Evolutionary conservation across 1,140 invertebrate species (phyloP).

Genomic region (Anastatus disparis): DNA sequence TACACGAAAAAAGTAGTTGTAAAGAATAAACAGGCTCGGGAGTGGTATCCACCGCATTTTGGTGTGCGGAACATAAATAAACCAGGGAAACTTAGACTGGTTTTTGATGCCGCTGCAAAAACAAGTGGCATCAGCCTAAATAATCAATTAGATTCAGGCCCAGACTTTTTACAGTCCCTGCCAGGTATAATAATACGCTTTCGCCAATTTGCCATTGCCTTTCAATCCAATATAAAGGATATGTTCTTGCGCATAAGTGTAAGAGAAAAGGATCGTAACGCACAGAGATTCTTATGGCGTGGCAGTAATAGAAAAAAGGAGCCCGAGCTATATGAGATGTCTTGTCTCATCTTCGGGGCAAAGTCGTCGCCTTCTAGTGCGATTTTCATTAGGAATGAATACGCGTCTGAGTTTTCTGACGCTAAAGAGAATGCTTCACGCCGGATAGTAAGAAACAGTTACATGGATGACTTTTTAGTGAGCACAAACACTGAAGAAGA

Average conservation of each 20-base stretch:
- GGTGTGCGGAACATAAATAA: constrained; percentile 27
- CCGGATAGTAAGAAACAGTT: neutral
- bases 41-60: constrained; percentile 24
- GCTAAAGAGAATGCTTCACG: neutral
- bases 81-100: constrained; percentile 32
- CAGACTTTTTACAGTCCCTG: constrained; percentile 31
- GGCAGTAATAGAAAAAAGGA: neutral
- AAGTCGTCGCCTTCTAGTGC: constrained; percentile 51
- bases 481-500: neutral
- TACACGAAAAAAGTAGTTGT: neutral
- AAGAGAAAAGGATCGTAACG: constrained; percentile 41
- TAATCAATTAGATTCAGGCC: constrained; percentile 32
- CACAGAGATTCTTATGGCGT: constrained; percentile 51
- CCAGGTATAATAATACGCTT: constrained; percentile 21
- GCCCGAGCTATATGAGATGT: constrained; percentile 47
- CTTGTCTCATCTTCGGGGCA: constrained; percentile 54
- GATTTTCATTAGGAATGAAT: constrained; percentile 21
- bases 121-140: constrained; percentile 28
- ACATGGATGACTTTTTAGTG: constrained; percentile 4
- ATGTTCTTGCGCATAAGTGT: constrained; percentile 56
- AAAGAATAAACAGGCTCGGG: neutral
- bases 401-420: neutral
- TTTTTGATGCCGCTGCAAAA: constrained; percentile 40
- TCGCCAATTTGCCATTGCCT: neutral
- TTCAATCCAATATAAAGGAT: constrained; percentile 34